Conservation (phyloP, 2,888 invertebrate species). For the Deilephila porcellus region DNA sequence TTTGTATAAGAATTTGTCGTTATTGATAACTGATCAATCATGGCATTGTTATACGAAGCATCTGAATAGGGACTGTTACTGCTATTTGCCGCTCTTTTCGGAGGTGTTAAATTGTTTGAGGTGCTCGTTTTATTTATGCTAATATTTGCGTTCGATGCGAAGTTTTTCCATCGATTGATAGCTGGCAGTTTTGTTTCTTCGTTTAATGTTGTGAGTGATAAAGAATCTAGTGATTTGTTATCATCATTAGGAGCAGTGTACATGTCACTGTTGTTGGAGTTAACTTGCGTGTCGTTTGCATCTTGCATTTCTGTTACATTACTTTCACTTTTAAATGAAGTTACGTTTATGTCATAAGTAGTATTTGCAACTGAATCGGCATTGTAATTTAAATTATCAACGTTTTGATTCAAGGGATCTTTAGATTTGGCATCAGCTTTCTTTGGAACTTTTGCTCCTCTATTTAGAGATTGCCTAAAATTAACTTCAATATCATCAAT, state of each 20-base stretch:
- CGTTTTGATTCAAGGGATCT: constrained; percentile 26
- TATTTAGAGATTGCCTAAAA: constrained; percentile 49
- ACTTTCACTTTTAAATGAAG: neutral
- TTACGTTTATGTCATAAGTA: constrained; percentile 18
- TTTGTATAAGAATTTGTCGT: constrained; percentile 67
- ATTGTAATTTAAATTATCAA: constrained; percentile 30
- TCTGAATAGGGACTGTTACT: constrained; percentile 56
- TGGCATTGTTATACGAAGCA: constrained; percentile 58
- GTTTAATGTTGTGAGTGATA: constrained; percentile 30
- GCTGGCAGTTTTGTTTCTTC: constrained; percentile 43
- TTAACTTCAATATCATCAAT: constrained; percentile 45
- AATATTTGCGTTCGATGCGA: neutral
- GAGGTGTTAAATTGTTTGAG: constrained; percentile 36
- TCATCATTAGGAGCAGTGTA: constrained; percentile 41
- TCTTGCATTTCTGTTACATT: neutral
- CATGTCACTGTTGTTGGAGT: constrained; percentile 33
- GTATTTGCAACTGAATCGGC: constrained; percentile 21
- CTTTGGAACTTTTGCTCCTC: constrained; percentile 37
- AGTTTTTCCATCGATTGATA: constrained; percentile 26
- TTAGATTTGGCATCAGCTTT: constrained; percentile 34
- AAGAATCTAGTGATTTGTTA: constrained; percentile 37
- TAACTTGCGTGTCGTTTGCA: neutral
- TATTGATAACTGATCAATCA: constrained; percentile 69
- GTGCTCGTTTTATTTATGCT: constrained; percentile 35
- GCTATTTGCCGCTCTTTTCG: constrained; percentile 43